phyloP scores from a whole-genome alignment of 2,888 invertebrate genomes.

The Polydrusus cervinus region DNA sequence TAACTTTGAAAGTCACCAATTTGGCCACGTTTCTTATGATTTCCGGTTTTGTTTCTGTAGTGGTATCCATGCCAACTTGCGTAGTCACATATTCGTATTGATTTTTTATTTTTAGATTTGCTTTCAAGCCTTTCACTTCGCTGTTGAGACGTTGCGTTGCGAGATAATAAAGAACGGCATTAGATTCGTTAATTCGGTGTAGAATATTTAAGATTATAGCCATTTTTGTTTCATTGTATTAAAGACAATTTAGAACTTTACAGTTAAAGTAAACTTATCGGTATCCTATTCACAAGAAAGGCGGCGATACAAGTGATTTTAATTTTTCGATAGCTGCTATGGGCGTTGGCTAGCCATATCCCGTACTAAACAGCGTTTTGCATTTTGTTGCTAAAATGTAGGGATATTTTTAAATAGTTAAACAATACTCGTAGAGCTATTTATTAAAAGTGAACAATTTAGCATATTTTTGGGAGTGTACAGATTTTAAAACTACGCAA shows the following conservation, averaged over 20 bases:
- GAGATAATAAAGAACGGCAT: conserved; percentile 1
- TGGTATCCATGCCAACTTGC: too few relatives aligned
- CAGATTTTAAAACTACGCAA: conserved; percentile 18
- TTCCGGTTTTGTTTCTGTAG: too few relatives aligned
- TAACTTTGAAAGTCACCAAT: neutral
- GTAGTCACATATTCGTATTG: too few relatives aligned
- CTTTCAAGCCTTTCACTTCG: neutral
- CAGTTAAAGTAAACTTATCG: conserved; percentile 13
- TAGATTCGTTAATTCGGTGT: conserved; percentile 23
- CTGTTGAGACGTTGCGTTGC: conserved; percentile 18
- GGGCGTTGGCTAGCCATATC: conserved; percentile 38
- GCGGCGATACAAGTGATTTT: conserved; percentile 7
- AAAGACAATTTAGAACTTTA: neutral
- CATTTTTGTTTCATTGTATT: conserved; percentile 25
- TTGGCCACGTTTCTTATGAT: neutral
- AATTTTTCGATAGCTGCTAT: conserved; percentile 22
- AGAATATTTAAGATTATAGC: conserved; percentile 18
- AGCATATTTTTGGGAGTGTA: conserved; percentile 3
- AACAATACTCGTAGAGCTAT: neutral
- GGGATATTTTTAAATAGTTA: neutral
- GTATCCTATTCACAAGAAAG: neutral
- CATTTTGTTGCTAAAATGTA: conserved; percentile 10
- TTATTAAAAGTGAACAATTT: conserved; percentile 26
- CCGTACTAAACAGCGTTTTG: neutral
- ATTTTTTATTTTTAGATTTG: too few relatives aligned